These are phyloP conservation scores for Coreius guichenoti DNA, from an alignment of 2,797 vertebrate genomes.

Conservation along the genomic window DNA sequence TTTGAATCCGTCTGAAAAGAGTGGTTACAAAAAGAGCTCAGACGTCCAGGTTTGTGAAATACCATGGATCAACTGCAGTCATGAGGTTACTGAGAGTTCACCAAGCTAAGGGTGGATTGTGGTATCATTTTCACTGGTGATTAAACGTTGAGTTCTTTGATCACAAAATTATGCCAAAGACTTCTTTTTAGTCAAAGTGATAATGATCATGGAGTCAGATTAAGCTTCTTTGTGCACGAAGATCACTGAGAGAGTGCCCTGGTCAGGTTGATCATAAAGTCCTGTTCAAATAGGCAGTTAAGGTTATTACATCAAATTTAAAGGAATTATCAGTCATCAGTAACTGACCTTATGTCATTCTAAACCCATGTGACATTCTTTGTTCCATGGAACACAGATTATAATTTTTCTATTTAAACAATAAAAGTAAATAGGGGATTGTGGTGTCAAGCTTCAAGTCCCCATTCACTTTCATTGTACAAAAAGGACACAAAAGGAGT, in stretches of 20 bases:
- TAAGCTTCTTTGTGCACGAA: no score
- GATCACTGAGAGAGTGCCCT: no score
- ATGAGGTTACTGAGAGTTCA: background rate
- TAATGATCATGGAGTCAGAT: no score
- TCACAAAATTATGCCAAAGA: no score
- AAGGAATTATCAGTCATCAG: background rate
- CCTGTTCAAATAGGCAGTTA: no score
- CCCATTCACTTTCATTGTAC: background rate
- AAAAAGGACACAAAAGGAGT: background rate
- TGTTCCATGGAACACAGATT: background rate
- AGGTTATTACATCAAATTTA: background rate
- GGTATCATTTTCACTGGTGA: background rate
- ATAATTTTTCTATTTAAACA: background rate
- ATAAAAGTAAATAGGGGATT: no score
- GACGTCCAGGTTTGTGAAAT: slow-evolving; percentile 57
- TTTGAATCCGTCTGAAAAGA: background rate
- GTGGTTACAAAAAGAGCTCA: slow-evolving; percentile 30
- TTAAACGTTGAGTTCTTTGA: background rate
- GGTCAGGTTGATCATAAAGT: no score
- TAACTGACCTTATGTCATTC: background rate
- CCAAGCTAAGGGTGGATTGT: background rate
- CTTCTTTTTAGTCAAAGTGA: no score
- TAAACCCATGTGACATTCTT: background rate
- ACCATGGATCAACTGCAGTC: background rate
- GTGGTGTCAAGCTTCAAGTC: background rate